Evolutionary conservation across 2,888 invertebrate genomes (phyloP), one percentile per base, ranked within the genome.

Genomic region (Gnatocerus cornutus): DNA sequence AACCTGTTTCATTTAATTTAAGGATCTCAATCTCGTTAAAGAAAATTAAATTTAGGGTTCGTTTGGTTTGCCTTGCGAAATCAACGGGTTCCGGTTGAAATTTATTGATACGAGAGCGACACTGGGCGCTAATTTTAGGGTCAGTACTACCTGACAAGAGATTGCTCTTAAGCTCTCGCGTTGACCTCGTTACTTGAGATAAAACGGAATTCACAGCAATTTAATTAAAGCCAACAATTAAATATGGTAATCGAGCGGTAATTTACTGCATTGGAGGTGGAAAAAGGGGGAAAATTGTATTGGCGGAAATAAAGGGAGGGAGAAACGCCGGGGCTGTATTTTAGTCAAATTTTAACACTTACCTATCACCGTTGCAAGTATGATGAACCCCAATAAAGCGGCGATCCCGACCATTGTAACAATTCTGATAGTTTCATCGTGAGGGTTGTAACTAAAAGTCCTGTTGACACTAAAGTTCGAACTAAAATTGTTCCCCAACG

Each of bases 331-430:
- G 4, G 21, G n/a, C n/a, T n/a, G n/a, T n/a, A n/a, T n/a, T n/a
- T n/a, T n/a, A n/a, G n/a, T n/a, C n/a, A n/a, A n/a, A n/a, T n/a
- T n/a, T n/a, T n/a, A n/a, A n/a, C n/a, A 5, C 85, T 87, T 81
- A 90, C 90, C 90, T 79, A 90, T 88, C 76, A 90, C 88, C 74
- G 90, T 90, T 66, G 90, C 88, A 75, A 90, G 83, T 75, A 90
- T 90, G 71, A 90, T 87, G 76, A 90, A 83, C 71, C 89, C 90
- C 72, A 90, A 85, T 37, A 88, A 80, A 61, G 89, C 83, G 29
- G 89, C 89, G 75, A 89, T 90, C 75, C 85, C 86, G 65, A 91
- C 89, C 81, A 90, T 90, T 71, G 90, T 88, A 71, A 90, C 84
- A 77, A 91, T 86, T 69, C 87, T 74, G 48, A 80, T 74, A 8